These are phyloP conservation scores for Hybognathus amarus DNA, from an alignment of 2,797 vertebrate genomes.

Conservation along the genomic window DNA sequence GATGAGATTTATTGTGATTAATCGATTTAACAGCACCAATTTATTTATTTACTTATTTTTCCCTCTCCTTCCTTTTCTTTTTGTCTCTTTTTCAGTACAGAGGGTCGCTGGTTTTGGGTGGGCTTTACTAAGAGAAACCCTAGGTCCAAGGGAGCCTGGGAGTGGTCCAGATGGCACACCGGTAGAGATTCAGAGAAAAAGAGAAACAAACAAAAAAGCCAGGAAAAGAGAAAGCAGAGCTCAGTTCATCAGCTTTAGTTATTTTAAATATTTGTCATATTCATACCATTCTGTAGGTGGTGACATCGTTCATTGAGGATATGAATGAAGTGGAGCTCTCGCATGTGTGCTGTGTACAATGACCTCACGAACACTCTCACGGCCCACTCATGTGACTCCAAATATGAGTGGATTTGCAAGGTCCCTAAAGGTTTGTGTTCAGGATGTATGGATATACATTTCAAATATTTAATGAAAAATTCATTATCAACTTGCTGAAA, in stretches of 20 bases:
- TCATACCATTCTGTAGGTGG: slow-evolving; percentile 77
- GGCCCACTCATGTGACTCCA: slow-evolving; percentile 81
- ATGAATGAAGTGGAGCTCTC: slow-evolving; percentile 83
- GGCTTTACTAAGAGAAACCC: slow-evolving; percentile 92
- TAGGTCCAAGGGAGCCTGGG: slow-evolving; percentile 81
- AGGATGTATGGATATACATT: background rate
- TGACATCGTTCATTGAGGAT: slow-evolving; percentile 86
- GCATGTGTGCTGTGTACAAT: slow-evolving; percentile 86
- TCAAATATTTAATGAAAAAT: background rate
- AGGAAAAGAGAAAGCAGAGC: background rate
- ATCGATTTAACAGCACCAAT: background rate
- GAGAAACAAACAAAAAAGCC: no score
- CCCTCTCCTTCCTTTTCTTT: background rate
- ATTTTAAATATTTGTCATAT: background rate
- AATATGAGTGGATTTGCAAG: slow-evolving; percentile 95
- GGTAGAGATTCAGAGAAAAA: slow-evolving; percentile 76
- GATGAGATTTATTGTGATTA: background rate
- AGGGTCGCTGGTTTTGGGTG: slow-evolving; percentile 93
- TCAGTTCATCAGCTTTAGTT: background rate
- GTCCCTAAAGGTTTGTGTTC: slow-evolving; percentile 82
- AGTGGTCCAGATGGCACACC: slow-evolving; percentile 92
- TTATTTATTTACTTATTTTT: background rate
- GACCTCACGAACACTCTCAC: slow-evolving; percentile 77
- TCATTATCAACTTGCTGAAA: background rate
- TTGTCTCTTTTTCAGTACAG: slow-evolving; percentile 74